These are phyloP conservation scores for Acronicta aceris DNA, from an alignment of 2,888 invertebrate genomes.

Conservation along the genomic window DNA sequence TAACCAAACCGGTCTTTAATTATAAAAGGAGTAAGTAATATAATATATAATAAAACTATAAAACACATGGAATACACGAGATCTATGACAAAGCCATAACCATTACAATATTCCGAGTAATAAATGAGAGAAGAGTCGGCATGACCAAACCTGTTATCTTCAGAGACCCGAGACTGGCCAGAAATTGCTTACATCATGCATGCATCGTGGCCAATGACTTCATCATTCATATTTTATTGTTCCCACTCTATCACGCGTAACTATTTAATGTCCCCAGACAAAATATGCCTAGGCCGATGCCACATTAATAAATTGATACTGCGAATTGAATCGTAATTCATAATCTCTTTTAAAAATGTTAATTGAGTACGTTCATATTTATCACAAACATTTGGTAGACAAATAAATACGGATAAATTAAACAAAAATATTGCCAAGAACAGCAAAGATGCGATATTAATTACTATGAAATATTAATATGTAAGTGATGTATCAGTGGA, in stretches of 20 bases:
- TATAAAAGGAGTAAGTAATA: not conserved
- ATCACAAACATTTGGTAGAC: not conserved
- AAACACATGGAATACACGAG: not conserved
- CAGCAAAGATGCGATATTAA: not conserved
- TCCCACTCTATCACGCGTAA: conserved; percentile 33
- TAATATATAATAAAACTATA: too few relatives aligned
- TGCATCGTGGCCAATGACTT: conserved; percentile 63
- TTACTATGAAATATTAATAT: too few relatives aligned
- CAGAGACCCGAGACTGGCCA: conserved; percentile 31
- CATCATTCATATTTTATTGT: conserved; percentile 61
- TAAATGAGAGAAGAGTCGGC: conserved; percentile 24
- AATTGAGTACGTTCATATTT: not conserved
- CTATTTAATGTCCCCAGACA: conserved; percentile 34
- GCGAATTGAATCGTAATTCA: not conserved
- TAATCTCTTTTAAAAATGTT: not conserved
- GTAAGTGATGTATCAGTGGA: too few relatives aligned
- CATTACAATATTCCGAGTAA: conserved; percentile 17
- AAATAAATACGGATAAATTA: not conserved
- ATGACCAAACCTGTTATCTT: conserved; percentile 49
- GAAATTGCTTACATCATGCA: conserved; percentile 59
- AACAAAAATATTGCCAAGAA: not conserved
- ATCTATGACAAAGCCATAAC: conserved; percentile 14
- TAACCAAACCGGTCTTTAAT: not conserved
- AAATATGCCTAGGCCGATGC: conserved; percentile 17
- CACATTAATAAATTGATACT: conserved; percentile 22